These are phyloP conservation scores for Rotaria magnacalcarata DNA, from an alignment of 2,888 invertebrate species.

Conservation along the genomic window DNA sequence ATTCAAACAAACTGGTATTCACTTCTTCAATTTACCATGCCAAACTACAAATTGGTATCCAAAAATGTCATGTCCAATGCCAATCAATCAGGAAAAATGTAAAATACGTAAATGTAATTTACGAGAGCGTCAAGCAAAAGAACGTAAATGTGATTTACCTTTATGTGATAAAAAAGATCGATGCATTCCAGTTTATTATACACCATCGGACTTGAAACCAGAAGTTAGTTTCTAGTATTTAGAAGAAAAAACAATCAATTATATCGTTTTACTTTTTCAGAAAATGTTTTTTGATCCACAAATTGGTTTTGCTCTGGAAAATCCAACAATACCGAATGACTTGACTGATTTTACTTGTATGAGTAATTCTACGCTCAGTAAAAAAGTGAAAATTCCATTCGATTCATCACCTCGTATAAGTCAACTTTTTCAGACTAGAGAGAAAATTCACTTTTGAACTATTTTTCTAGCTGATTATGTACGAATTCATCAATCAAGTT, in stretches of 20 bases:
- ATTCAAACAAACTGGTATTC: background rate
- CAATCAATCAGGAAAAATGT: background rate
- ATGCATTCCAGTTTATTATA: constrained; percentile 28
- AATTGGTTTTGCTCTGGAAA: constrained; percentile 11
- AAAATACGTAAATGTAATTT: background rate
- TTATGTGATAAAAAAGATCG: background rate
- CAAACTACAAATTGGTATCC: constrained; percentile 12
- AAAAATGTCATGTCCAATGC: background rate
- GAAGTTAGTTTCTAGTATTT: background rate
- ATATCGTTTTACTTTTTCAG: background rate
- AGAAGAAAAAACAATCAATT: background rate
- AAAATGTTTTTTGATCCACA: constrained; percentile 16
- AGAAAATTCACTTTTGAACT: too few species aligned
- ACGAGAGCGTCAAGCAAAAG: background rate
- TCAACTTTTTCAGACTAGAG: too few species aligned
- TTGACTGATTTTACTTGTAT: background rate
- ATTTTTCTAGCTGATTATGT: background rate
- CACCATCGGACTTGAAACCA: background rate
- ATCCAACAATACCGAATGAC: background rate
- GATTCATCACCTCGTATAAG: background rate
- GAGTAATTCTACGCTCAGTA: background rate
- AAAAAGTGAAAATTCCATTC: background rate
- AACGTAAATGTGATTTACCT: background rate
- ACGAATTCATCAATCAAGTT: constrained; percentile 23
- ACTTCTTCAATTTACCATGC: constrained; percentile 18